Evolutionary conservation across 2,797 vertebrate genomes (phyloP).

Genomic region (Cynodonichthys magdalenae): DNA sequence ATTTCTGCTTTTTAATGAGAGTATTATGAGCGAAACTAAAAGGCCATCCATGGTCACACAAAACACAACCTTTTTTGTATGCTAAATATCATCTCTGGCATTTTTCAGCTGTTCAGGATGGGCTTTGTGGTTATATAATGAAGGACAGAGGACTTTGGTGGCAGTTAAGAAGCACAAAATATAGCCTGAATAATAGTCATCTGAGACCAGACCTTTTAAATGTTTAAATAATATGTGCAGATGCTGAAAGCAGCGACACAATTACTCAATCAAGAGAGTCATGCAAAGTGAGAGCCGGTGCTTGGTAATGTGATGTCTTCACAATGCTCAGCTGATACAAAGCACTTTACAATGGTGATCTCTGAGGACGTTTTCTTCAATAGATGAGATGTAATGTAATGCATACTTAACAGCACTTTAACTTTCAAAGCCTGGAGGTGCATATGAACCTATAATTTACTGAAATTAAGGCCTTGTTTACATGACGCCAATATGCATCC

Average conservation of each 20-base stretch:
- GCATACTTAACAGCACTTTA: conserved; percentile 6
- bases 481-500: too few species aligned
- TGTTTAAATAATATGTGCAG: conserved; percentile 29
- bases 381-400: conserved; percentile 11
- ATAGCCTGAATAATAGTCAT: conserved; percentile 47
- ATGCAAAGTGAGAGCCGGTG: conserved; percentile 16
- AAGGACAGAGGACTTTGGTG: conserved; percentile 27
- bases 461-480: neutral
- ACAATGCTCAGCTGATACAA: conserved; percentile 13
- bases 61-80: conserved; percentile 35
- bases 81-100: conserved; percentile 47
- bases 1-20: conserved; percentile 28
- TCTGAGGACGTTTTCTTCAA: conserved; percentile 6
- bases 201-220: conserved; percentile 32
- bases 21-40: conserved; percentile 27
- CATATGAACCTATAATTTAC: neutral
- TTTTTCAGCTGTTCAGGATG: conserved; percentile 30
- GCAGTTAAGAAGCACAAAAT: conserved; percentile 43
- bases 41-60: conserved; percentile 10
- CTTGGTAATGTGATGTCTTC: conserved; percentile 31
- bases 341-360: conserved; percentile 19
- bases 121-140: conserved; percentile 47
- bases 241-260: conserved; percentile 34
- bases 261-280: conserved; percentile 33
- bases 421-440: neutral